Conservation (phyloP, 2,113 vertebrate species). For the Sakesphorus luctuosus region DNA sequence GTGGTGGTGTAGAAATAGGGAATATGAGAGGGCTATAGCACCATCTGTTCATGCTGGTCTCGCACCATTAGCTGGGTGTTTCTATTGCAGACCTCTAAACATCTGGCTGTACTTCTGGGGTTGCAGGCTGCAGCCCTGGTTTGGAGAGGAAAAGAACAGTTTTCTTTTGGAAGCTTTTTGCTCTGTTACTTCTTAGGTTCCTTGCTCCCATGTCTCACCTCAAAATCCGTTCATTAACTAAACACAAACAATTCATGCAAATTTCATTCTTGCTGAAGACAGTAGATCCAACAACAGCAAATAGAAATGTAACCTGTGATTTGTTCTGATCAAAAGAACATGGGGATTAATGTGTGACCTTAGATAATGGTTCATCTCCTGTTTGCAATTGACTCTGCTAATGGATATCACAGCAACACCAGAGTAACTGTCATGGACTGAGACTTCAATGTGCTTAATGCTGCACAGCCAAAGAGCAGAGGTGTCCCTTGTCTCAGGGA, state of each 20-base stretch:
- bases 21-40: not conserved
- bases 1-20: not conserved
- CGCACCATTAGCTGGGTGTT: not conserved
- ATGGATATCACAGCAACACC: not conserved
- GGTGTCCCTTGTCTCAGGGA: not conserved
- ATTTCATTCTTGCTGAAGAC: not conserved
- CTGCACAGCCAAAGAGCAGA: not conserved
- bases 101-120: not conserved
- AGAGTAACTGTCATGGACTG: not conserved
- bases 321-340: not conserved
- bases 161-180: not conserved
- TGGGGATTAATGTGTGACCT: not conserved
- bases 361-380: not conserved
- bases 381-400: not conserved
- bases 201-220: not conserved
- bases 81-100: not conserved
- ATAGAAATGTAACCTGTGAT: not conserved
- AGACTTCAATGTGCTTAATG: not conserved
- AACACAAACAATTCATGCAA: not conserved
- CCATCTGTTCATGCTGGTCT: not conserved
- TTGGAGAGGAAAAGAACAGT: not conserved
- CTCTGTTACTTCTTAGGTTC: rapidly evolving
- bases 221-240: not conserved
- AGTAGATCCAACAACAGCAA: not conserved
- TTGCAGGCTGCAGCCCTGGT: not conserved